Evolutionary conservation across 2,113 vertebrate species (phyloP), one percentile per base, ranked within the genome.

Genomic region (Neolamprologus brichardi): DNA sequence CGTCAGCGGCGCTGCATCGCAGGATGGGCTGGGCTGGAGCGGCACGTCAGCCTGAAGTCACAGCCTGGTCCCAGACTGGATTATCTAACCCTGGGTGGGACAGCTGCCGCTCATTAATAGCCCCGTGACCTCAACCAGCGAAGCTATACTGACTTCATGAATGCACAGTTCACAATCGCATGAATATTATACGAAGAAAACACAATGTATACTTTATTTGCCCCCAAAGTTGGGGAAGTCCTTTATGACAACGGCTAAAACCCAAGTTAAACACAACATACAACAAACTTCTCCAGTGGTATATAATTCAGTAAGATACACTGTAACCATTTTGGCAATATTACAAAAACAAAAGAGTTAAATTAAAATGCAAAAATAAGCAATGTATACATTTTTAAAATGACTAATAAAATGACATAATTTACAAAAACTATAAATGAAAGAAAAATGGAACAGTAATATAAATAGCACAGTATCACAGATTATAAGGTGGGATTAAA

Each of bases 31-130:
- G 92, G 88, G 81, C 84, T 41, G 67, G n/a, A 60, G 84, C 51
- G 20, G 13, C 12, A 44, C 94, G 94, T 95, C 94, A 94, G 77
- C 60, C 88, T 91, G 92, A 95, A 87, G 85, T 94, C 93, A 93
- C 88, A 18, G 81, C 23, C 4, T 7, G 83, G 39, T 83, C 89
- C 87, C 83, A 82, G 51, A 77, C 93, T 6, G 83, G 91, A 81
- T 91, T 88, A 93, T 89, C 87, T 90, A 89, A 93, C 37, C 46
- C 46, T 4, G 90, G 79, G 72, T 39, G 83, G 86, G 88, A 88
- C 85, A 13, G 25, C n/a, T 51, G 79, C 8, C 10, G 2, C 83
- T 51, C 83, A 52, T 13, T 28, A 28, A 75, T 28, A 30, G 25
- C 6, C 41, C 52, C 25, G 54, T 46, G 41, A 75, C 23, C 11